phyloP scores from a whole-genome alignment of 2,797 vertebrate species.

The Luscinia megarhynchos region DNA sequence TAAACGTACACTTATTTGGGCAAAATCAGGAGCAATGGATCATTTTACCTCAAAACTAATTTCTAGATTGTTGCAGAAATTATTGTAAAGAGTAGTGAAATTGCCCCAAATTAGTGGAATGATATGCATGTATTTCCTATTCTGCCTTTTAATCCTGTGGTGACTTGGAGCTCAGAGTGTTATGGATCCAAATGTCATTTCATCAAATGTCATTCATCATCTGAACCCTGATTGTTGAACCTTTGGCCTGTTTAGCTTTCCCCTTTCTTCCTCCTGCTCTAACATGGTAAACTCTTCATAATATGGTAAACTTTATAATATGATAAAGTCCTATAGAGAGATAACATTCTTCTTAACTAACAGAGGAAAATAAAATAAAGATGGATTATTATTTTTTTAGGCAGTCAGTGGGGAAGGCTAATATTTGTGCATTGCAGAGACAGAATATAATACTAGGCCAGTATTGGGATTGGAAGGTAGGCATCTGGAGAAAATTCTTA shows the following conservation, averaged over 20 bases:
- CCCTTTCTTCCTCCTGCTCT: background rate
- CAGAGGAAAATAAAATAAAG: background rate
- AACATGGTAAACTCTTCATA: background rate
- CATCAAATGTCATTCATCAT: background rate
- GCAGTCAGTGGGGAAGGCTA: background rate
- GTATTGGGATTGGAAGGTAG: background rate
- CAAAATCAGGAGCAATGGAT: background rate
- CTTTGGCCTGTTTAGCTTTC: background rate
- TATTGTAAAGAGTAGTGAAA: background rate
- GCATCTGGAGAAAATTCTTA: background rate
- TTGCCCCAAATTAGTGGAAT: background rate
- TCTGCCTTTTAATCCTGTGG: background rate
- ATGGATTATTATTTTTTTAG: background rate
- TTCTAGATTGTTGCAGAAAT: background rate
- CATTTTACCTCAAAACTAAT: background rate
- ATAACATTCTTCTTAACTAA: background rate
- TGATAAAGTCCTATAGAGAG: background rate
- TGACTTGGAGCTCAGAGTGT: background rate
- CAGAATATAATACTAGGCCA: background rate
- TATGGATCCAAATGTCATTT: background rate
- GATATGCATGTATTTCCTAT: background rate
- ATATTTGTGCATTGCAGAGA: background rate
- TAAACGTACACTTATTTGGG: background rate
- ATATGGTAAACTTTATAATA: background rate
- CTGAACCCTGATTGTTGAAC: background rate